These are phyloP conservation scores for Masticophis lateralis DNA, from an alignment of 2,797 vertebrate genomes.

Conservation along the genomic window DNA sequence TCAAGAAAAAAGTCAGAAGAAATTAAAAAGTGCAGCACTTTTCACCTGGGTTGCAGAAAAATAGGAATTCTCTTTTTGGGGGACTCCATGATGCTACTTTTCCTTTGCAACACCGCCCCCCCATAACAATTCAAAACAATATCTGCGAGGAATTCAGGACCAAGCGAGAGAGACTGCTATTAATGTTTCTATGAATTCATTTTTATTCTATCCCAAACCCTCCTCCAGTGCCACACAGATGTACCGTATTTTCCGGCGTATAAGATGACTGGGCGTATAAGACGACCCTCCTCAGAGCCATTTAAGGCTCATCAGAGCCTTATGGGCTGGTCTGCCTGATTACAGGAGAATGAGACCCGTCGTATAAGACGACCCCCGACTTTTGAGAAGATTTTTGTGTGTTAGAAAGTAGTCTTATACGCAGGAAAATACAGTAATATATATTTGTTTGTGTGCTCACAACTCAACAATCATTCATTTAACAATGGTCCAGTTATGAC, in stretches of 20 bases:
- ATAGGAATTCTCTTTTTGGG: not conserved
- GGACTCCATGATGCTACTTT: not conserved
- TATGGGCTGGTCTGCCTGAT: no score
- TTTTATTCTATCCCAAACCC: not conserved
- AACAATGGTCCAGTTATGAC: not conserved
- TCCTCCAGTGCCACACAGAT: not conserved
- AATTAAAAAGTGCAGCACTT: not conserved
- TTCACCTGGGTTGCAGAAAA: not conserved
- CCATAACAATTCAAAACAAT: not conserved
- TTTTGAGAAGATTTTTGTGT: no score
- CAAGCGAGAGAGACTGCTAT: not conserved
- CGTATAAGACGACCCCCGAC: no score
- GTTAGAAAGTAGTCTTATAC: no score
- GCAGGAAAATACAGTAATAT: no score
- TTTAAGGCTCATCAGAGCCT: no score
- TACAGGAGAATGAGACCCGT: no score
- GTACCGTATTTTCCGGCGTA: no score
- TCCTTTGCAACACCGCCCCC: not conserved
- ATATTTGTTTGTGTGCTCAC: not conserved
- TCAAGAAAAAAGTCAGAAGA: not conserved
- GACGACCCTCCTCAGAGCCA: no score
- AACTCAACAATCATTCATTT: not conserved
- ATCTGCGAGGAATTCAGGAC: not conserved
- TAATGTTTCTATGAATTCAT: not conserved
- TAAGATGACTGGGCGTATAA: no score